Conservation (phyloP, 2,888 invertebrate species). For the Chouioia cunea region DNA sequence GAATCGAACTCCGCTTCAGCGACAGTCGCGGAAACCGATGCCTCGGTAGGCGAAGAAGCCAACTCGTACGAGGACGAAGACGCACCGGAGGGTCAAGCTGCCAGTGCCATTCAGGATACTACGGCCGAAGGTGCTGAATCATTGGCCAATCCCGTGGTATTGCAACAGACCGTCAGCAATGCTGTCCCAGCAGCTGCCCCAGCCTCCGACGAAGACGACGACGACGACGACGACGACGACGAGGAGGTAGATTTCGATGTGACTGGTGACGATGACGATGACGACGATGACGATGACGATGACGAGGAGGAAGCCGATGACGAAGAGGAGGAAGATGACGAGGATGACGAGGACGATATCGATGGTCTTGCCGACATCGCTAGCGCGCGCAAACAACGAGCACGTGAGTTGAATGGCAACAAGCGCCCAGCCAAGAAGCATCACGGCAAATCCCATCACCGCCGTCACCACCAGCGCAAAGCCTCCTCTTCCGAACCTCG, state of each 20-base stretch:
- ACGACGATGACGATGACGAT: constrained; percentile 67
- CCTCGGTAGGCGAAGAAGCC: constrained; percentile 58
- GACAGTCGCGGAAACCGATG: constrained; percentile 63
- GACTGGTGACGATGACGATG: constrained; percentile 65
- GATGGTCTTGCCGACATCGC: constrained; percentile 78
- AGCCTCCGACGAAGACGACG: constrained; percentile 61
- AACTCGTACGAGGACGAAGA: constrained; percentile 67
- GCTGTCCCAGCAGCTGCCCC: constrained; percentile 57
- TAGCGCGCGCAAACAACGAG: constrained; percentile 73
- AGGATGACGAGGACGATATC: constrained; percentile 76
- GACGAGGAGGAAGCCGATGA: constrained; percentile 73
- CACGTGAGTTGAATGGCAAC: constrained; percentile 89
- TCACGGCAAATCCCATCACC: constrained; percentile 49
- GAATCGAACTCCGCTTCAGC: constrained; percentile 62
- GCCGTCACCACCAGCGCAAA: constrained; percentile 54
- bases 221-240: constrained; percentile 68
- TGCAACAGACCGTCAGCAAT: constrained; percentile 52
- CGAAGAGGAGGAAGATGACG: constrained; percentile 77
- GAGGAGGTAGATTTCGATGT: constrained; percentile 66
- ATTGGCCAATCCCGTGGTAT: constrained; percentile 53
- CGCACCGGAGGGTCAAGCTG: constrained; percentile 64
- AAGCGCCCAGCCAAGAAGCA: constrained; percentile 62
- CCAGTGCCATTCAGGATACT: constrained; percentile 64
- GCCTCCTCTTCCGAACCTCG: constrained; percentile 12
- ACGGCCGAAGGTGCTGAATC: constrained; percentile 66